Evolutionary conservation across 2,888 invertebrate species (phyloP).

Genomic region (Troides helena): DNA sequence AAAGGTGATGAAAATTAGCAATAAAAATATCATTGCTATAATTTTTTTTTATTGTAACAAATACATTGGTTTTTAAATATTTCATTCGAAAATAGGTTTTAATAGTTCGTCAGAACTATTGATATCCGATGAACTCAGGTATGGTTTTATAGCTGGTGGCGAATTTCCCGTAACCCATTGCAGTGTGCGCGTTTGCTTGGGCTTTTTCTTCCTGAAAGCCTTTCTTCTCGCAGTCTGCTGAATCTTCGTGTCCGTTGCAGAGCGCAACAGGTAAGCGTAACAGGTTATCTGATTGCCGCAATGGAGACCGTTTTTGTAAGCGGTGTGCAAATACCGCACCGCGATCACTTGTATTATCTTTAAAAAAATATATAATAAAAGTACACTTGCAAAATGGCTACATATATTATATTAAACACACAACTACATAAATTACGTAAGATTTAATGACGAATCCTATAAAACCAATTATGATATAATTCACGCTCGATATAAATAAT

Average conservation of each 20-base stretch:
- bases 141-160: constrained; percentile 41
- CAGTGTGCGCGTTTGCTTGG: constrained; percentile 52
- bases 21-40: too few species aligned
- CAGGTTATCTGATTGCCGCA: constrained; percentile 63
- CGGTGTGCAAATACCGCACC: constrained; percentile 69
- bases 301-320: constrained; percentile 66
- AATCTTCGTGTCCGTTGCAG: constrained; percentile 52
- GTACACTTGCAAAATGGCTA: neutral
- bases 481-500: neutral
- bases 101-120: constrained; percentile 67
- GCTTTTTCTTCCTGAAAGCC: constrained; percentile 48
- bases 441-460: neutral
- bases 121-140: constrained; percentile 54
- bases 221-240: constrained; percentile 43
- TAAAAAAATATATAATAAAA: neutral
- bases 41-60: too few species aligned
- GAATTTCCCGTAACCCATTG: constrained; percentile 64
- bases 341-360: constrained; percentile 68
- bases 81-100: constrained; percentile 67
- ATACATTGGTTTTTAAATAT: neutral
- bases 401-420: neutral
- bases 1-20: too few species aligned
- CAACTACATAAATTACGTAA: neutral
- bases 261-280: constrained; percentile 64
- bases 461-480: neutral